These are phyloP conservation scores for Sebastes fasciatus DNA, from an alignment of 2,113 vertebrate genomes.

Conservation along the genomic window DNA sequence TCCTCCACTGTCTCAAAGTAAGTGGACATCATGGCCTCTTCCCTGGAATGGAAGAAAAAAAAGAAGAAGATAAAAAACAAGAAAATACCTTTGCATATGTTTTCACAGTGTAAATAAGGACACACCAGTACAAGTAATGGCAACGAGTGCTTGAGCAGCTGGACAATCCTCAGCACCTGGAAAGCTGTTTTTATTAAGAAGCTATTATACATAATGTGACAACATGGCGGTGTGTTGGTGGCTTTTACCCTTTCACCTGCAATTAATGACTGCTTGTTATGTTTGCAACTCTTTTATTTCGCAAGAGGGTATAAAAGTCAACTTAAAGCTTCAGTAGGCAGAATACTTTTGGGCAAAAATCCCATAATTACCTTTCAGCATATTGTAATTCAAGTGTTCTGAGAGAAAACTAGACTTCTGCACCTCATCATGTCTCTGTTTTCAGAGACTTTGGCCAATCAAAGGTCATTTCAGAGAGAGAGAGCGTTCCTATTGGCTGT, in stretches of 20 bases:
- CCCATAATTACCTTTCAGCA: too few species aligned
- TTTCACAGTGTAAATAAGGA: conserved; percentile 7
- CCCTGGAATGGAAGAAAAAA: conserved; percentile 84
- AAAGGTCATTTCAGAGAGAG: too few species aligned
- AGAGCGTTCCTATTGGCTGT: too few species aligned
- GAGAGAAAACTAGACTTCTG: too few species aligned
- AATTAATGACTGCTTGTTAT: conserved; percentile 6
- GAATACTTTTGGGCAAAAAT: too few species aligned
- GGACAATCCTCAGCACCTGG: conserved; percentile 30
- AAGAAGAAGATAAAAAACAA: not conserved
- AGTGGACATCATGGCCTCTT: conserved; percentile 97
- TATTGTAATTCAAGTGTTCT: too few species aligned
- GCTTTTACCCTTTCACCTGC: conserved; percentile 4
- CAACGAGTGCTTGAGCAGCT: conserved; percentile 20
- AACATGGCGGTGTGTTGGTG: not conserved
- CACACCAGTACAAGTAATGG: conserved; percentile 6
- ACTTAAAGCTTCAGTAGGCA: too few species aligned
- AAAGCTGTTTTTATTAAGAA: conserved; percentile 36
- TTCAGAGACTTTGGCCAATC: too few species aligned
- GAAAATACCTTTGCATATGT: not conserved
- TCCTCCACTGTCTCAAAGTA: conserved; percentile 98
- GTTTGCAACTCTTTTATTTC: not conserved
- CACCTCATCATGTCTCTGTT: too few species aligned
- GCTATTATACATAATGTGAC: not conserved
- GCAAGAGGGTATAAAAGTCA: not conserved